Conservation (phyloP, 2,888 invertebrate species). For the Actias luna region DNA sequence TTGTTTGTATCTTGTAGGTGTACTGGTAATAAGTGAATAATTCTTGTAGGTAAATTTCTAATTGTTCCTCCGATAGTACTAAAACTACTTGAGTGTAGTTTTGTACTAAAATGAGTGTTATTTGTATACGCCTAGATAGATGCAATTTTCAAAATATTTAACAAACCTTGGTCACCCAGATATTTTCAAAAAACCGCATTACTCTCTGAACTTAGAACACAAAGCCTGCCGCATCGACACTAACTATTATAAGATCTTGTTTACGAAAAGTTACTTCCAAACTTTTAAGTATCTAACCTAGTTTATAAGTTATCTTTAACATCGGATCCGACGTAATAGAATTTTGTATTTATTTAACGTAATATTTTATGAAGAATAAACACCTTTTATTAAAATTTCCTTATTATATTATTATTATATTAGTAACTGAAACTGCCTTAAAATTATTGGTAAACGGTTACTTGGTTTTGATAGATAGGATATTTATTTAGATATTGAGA, state of each 20-base stretch:
- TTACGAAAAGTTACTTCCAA: slow-evolving; percentile 47
- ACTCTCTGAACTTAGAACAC: slow-evolving; percentile 36
- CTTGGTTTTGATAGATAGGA: too few relatives aligned
- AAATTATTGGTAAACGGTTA: neutral
- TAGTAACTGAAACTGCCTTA: neutral
- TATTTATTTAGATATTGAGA: too few relatives aligned
- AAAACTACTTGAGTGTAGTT: too few relatives aligned
- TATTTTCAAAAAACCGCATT: slow-evolving; percentile 19
- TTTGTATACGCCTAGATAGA: too few relatives aligned
- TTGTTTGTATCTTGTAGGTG: neutral
- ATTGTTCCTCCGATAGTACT: too few relatives aligned
- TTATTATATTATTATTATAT: too few relatives aligned
- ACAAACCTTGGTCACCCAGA: too few relatives aligned
- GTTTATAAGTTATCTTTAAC: slow-evolving; percentile 44
- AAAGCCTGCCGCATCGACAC: slow-evolving; percentile 33
- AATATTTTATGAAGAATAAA: slow-evolving; percentile 3
- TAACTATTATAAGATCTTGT: slow-evolving; percentile 53
- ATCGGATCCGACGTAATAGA: slow-evolving; percentile 32
- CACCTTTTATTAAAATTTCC: slow-evolving; percentile 12
- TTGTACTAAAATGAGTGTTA: too few relatives aligned
- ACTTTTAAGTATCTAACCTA: slow-evolving; percentile 45
- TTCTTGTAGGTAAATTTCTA: too few relatives aligned
- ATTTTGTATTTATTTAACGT: slow-evolving; percentile 22
- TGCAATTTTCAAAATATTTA: too few relatives aligned
- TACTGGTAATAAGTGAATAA: too few relatives aligned